Percentiles rank a stretch among this genome's conserved stretches.
These are phyloP conservation scores for Labroides dimidiatus DNA, from an alignment of 2,797 vertebrate species.

Conservation along the genomic window DNA sequence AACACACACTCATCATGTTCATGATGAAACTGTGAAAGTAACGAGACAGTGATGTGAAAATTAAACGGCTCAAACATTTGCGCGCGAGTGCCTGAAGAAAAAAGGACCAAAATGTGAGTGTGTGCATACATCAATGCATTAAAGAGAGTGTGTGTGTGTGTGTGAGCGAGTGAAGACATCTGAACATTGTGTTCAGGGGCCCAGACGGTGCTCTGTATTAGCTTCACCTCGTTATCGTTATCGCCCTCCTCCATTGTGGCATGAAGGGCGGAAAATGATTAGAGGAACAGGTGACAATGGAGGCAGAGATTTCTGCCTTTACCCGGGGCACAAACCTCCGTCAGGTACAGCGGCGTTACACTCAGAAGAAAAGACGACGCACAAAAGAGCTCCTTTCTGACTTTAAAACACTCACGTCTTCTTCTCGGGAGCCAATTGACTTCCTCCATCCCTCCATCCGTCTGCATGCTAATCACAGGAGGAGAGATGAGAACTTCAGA, in stretches of 20 bases:
- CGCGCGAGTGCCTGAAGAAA: slow-evolving; percentile 29
- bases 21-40: slow-evolving; percentile 10
- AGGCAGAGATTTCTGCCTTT: slow-evolving; percentile 79
- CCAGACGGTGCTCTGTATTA: slow-evolving; percentile 74
- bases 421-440: slow-evolving; percentile 7
- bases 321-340: slow-evolving; percentile 68
- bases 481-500: slow-evolving; percentile 11
- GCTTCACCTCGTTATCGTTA: slow-evolving; percentile 82
- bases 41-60: slow-evolving; percentile 21
- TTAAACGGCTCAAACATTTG: slow-evolving; percentile 39
- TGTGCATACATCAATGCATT: slow-evolving; percentile 38
- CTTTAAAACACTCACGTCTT: slow-evolving; percentile 6
- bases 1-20: slow-evolving; percentile 2
- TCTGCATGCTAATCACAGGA: not conserved
- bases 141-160: slow-evolving; percentile 40
- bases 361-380: slow-evolving; percentile 63
- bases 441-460: slow-evolving; percentile 7
- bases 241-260: slow-evolving; percentile 81
- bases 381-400: slow-evolving; percentile 13
- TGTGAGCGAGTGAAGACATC: slow-evolving; percentile 63
- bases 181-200: slow-evolving; percentile 70
- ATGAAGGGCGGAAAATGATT: slow-evolving; percentile 82
- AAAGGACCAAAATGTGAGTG: slow-evolving; percentile 28
- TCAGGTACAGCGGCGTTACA: slow-evolving; percentile 78
- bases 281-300: slow-evolving; percentile 84